These are phyloP conservation scores for Acrocephalus scirpaceus DNA, from an alignment of 2,797 vertebrate genomes.

Conservation along the genomic window DNA sequence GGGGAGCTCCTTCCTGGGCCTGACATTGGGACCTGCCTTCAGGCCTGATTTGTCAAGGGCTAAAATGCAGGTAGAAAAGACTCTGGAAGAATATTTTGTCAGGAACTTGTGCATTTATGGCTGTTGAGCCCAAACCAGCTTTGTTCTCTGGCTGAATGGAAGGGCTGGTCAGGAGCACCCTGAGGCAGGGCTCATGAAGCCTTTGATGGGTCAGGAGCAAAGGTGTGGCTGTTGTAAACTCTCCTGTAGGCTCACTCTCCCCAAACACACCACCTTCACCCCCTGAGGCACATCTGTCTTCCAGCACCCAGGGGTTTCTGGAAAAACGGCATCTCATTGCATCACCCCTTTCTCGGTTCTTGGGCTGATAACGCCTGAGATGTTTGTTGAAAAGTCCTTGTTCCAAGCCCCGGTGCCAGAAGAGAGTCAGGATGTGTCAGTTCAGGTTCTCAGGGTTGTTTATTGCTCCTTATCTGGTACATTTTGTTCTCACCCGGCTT, in stretches of 20 bases:
- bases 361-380: too few species aligned
- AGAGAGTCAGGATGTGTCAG: too few species aligned
- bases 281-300: not conserved
- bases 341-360: not conserved
- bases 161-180: not conserved
- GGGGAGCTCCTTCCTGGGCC: not conserved
- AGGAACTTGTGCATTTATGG: fast-evolving
- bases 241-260: not conserved
- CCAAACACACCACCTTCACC: not conserved
- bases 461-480: too few species aligned
- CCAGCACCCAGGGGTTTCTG: not conserved
- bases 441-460: too few species aligned
- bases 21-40: fast-evolving
- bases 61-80: not conserved
- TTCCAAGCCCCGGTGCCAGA: too few species aligned
- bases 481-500: too few species aligned
- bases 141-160: not conserved
- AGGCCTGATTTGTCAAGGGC: not conserved
- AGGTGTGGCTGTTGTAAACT: not conserved
- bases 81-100: fast-evolving
- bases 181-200: not conserved
- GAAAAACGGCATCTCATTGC: not conserved
- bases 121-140: not conserved
- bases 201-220: not conserved
- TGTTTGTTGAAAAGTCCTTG: too few species aligned